These are phyloP conservation scores for Anguilla japonica DNA, from an alignment of 2,113 vertebrate species.

Conservation along the genomic window DNA sequence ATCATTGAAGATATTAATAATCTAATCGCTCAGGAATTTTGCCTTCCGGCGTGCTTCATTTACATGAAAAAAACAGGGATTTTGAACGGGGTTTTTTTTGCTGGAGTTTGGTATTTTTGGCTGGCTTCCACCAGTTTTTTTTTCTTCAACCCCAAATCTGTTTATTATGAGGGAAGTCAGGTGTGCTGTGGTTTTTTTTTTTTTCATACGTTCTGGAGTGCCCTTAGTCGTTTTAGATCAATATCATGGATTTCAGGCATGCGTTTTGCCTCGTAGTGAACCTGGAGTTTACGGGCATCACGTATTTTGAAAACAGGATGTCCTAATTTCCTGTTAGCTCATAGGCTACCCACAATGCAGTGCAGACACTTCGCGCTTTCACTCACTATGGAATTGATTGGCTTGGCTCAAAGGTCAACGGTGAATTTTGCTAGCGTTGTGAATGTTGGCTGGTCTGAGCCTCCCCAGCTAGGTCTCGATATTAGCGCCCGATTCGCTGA, in stretches of 20 bases:
- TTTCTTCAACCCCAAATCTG: too few species aligned
- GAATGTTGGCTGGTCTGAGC: too few species aligned
- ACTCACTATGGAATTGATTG: too few species aligned
- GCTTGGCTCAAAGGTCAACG: too few species aligned
- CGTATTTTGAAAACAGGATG: background rate
- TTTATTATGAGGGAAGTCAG: background rate
- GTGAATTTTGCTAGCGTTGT: too few species aligned
- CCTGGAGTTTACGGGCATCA: background rate
- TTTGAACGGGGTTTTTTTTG: background rate
- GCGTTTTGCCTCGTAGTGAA: background rate
- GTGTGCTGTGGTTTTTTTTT: background rate
- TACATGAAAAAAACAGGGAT: background rate
- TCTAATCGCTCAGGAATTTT: background rate
- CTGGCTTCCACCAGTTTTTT: background rate
- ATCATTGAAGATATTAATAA: background rate
- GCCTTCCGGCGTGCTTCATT: background rate
- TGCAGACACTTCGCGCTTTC: background rate
- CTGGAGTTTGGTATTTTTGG: background rate
- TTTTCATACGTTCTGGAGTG: background rate
- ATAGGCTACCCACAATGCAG: background rate
- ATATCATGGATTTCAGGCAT: background rate
- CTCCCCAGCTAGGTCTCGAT: too few species aligned
- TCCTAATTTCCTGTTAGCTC: background rate
- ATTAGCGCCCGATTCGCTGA: too few species aligned
- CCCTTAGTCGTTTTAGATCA: background rate